phyloP scores from a whole-genome alignment of 2,888 invertebrate genomes.

The Melanargia galathea region DNA sequence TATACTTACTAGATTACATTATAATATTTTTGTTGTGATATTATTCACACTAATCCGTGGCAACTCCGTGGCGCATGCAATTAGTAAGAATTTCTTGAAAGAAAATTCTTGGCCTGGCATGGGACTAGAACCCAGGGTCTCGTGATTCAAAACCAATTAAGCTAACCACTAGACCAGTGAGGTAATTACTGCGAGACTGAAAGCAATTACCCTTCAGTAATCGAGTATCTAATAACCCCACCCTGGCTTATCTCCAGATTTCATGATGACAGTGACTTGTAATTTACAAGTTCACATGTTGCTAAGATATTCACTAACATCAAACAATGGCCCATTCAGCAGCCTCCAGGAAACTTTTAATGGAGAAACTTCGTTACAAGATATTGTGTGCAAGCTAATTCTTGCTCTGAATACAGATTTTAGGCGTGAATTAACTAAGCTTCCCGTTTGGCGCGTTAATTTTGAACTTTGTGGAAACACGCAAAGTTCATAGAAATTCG shows the following conservation, averaged over 20 bases:
- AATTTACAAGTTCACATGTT: neutral
- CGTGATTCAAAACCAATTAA: no score
- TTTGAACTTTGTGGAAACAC: conserved; percentile 2
- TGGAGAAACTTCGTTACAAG: conserved; percentile 25
- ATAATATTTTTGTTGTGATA: no score
- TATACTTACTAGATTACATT: neutral
- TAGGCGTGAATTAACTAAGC: conserved; percentile 12
- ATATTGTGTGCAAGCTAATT: conserved; percentile 16
- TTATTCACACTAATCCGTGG: no score
- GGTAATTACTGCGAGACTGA: neutral
- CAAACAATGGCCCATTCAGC: conserved; percentile 10
- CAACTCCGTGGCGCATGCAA: no score
- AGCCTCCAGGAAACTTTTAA: conserved; percentile 25
- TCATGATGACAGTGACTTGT: neutral
- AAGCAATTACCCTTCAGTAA: neutral
- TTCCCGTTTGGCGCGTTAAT: conserved; percentile 1
- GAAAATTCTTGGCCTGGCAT: no score
- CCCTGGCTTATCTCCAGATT: neutral
- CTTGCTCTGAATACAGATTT: conserved; percentile 8
- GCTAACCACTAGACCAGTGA: no score
- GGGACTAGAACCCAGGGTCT: no score
- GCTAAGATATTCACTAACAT: neutral
- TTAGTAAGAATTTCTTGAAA: no score
- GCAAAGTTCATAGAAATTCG: conserved; percentile 7
- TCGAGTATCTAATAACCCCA: neutral